Base-by-base conservation (phyloP, 2,888 invertebrate species). In the Tridacna crocea region DNA sequence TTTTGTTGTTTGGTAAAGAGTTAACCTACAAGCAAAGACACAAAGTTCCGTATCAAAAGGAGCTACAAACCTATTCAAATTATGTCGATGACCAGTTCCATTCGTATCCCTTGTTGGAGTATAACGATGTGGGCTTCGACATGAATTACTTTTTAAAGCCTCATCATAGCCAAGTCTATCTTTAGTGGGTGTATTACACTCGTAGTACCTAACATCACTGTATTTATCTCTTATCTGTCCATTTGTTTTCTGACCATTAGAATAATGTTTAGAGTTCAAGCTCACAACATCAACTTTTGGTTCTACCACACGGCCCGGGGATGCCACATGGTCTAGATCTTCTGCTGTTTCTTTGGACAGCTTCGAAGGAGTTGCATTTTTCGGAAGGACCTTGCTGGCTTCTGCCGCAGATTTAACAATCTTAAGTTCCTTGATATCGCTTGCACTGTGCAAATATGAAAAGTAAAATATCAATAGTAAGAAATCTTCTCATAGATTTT, bases 401-500 rank as follows among this genome's bases (percentile, higher is more conserved):
- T 94, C 94, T 58, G 89, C 87, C 47, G 95, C 93, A 74, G 95
- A 95, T 63, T 96, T 95, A 85, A 98, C 96, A 88, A 98, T 96
- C 93, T 96, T 96, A 90, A 98, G 95, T 87, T 97, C 96, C 85
- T 96, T 95, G 80, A 98, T 97, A 91, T 97, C 97, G 74, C 95
- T 95, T 55, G 96, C 96, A 93, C 97, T 97, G 93, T 46, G 15
- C n/a, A 66, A 12, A 66, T n/a, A n/a, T n/a, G 6, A 61, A 61
- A 24, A 10, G 1, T 4, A 61, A 22, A 22, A 24, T 6, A 61
- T 3, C 22, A 13, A 24, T 13, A n/a, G 19, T 55, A 55, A 17
- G 10, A 55, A 36, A 36, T 36, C 8, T 55, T 2, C 55, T n/a
- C 4, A 3, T 55, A 55, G 10, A 55, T 36, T 36, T 36, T 36